These are phyloP conservation scores for Phacellophora camtschatica DNA, from an alignment of 30 jellyfish, hydroid and myxozoan species.

Conservation along the genomic window DNA sequence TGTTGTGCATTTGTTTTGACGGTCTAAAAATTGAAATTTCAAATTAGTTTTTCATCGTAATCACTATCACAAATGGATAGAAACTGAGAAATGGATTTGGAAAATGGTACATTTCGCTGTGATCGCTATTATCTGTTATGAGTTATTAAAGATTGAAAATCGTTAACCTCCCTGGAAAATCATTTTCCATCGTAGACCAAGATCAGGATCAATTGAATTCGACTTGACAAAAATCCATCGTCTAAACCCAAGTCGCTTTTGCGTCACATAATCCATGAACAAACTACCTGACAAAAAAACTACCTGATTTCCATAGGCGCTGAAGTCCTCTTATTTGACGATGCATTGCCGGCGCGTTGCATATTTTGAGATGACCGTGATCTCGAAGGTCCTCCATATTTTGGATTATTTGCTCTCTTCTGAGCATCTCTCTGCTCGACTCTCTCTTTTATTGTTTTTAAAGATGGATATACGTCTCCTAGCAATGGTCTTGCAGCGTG, in stretches of 20 bases:
- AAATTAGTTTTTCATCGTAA: no score
- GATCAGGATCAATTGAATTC: not conserved
- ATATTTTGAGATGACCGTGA: slow-evolving; percentile 38
- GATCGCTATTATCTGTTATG: no score
- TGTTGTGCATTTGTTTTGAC: no score
- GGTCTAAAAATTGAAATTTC: no score
- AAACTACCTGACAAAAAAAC: not conserved
- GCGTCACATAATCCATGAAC: not conserved
- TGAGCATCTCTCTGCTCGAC: slow-evolving; percentile 97
- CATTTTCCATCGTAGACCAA: not conserved
- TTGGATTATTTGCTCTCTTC: slow-evolving; percentile 79
- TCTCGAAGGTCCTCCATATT: slow-evolving; percentile 74
- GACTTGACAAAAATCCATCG: not conserved
- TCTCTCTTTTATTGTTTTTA: slow-evolving; percentile 82
- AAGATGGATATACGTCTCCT: slow-evolving; percentile 88
- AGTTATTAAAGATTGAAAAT: no score
- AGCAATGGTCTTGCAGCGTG: slow-evolving; percentile 85
- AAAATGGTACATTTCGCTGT: no score
- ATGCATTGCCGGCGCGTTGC: slow-evolving; percentile 15
- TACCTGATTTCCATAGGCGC: slow-evolving; percentile 43
- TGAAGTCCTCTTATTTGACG: slow-evolving; percentile 23
- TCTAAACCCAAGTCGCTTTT: not conserved
- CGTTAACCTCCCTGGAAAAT: not conserved
- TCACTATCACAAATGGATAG: no score
- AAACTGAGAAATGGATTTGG: no score